phyloP scores from a whole-genome alignment of 2,888 invertebrate species.

The Hemistola chrysoprasaria region DNA sequence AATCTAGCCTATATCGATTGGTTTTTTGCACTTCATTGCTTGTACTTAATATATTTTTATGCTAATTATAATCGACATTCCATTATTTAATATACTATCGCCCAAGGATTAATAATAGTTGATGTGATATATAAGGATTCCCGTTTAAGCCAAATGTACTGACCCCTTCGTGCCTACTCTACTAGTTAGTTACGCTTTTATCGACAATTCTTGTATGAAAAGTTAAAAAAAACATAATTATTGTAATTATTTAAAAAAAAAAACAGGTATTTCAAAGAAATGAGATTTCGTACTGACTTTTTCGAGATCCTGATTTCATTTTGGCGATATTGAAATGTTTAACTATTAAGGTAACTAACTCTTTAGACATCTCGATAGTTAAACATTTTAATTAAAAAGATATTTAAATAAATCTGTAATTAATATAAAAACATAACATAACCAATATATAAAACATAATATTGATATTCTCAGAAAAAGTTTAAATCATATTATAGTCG shows the following conservation, averaged over 20 bases:
- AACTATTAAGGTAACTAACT: too few species aligned
- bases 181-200: slow-evolving; percentile 48
- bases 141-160: slow-evolving; percentile 79
- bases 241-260: too few species aligned
- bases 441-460: too few species aligned
- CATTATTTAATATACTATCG: slow-evolving; percentile 38
- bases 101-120: slow-evolving; percentile 64
- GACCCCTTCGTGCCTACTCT: slow-evolving; percentile 81
- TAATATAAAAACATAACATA: too few species aligned
- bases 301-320: too few species aligned
- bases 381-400: too few species aligned
- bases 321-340: too few species aligned
- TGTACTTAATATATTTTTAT: slow-evolving; percentile 11
- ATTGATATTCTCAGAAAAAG: too few species aligned
- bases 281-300: not conserved
- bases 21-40: slow-evolving; percentile 4
- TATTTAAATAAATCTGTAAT: too few species aligned
- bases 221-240: not conserved
- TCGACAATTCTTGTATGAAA: slow-evolving; percentile 14
- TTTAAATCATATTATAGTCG: not conserved
- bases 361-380: too few species aligned
- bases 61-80: slow-evolving; percentile 52
- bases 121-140: slow-evolving; percentile 77
- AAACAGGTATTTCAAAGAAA: too few species aligned
- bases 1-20: too few species aligned